These are phyloP conservation scores for Hydroisotoma schaefferi DNA, from an alignment of 2,888 invertebrate species.

Conservation along the genomic window DNA sequence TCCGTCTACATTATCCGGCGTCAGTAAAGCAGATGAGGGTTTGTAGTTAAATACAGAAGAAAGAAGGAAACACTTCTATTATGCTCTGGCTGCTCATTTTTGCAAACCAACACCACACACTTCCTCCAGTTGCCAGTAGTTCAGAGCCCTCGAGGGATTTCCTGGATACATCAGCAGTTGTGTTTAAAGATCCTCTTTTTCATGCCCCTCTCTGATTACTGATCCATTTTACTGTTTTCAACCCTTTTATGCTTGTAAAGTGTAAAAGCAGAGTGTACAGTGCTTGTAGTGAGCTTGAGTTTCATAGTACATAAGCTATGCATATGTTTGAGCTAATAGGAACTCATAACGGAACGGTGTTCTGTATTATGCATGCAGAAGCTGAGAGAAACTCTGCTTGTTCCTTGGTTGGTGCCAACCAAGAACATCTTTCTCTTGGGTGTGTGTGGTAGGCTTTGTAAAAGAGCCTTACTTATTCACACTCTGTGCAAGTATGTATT, in stretches of 20 bases:
- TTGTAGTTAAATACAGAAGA: too few relatives aligned
- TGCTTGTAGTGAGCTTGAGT: too few relatives aligned
- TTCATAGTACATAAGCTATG: too few relatives aligned
- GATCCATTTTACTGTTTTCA: conserved; percentile 39
- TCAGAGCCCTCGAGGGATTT: neutral
- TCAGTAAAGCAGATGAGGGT: conserved; percentile 1
- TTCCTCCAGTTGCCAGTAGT: neutral
- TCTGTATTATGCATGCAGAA: too few relatives aligned
- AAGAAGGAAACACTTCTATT: too few relatives aligned
- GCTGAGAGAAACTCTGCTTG: too few relatives aligned
- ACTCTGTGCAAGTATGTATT: neutral
- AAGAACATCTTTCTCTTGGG: too few relatives aligned
- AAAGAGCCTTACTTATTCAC: too few relatives aligned
- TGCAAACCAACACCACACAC: conserved; percentile 8
- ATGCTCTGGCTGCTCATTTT: conserved; percentile 16
- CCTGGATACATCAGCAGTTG: conserved; percentile 5
- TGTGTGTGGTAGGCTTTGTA: too few relatives aligned
- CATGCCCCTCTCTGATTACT: conserved; percentile 37
- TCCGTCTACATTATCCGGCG: conserved; percentile 6
- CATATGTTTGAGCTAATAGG: too few relatives aligned
- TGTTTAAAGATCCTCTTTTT: conserved; percentile 23
- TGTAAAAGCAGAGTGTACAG: conserved; percentile 22
- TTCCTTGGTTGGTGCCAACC: too few relatives aligned
- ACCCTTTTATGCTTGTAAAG: neutral
- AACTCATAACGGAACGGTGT: too few relatives aligned